Conservation (phyloP, 2,113 vertebrate genomes). For the Siniperca knerii region DNA sequence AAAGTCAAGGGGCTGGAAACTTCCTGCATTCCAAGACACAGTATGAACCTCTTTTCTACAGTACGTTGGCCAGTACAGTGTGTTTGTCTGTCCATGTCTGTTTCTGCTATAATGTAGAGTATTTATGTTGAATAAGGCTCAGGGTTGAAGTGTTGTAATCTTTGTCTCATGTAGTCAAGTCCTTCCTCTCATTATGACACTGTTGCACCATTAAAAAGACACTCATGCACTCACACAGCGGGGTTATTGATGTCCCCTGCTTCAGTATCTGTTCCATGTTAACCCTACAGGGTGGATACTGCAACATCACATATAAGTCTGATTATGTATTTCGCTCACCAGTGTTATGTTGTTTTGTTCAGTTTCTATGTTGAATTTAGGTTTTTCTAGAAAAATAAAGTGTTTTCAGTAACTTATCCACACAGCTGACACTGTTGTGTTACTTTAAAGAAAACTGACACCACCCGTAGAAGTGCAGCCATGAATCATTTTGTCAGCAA, state of each 20-base stretch:
- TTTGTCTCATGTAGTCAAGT: conserved; percentile 64
- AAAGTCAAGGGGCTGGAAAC: conserved; percentile 53
- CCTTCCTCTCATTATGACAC: conserved; percentile 59
- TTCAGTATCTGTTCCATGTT: conserved; percentile 29
- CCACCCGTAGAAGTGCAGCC: no score
- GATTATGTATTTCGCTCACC: conserved; percentile 53
- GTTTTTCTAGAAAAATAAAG: conserved; percentile 74
- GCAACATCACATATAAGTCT: conserved; percentile 40
- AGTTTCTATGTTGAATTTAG: conserved; percentile 48
- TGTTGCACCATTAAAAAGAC: conserved; percentile 52
- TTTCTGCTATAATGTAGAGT: conserved; percentile 63
- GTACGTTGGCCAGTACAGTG: conserved; percentile 54
- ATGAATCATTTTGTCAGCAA: background rate
- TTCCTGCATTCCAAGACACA: conserved; percentile 77
- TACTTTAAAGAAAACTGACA: background rate
- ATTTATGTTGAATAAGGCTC: conserved; percentile 80
- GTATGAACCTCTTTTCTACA: conserved; percentile 72
- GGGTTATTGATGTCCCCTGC: conserved; percentile 24
- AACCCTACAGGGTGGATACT: conserved; percentile 35
- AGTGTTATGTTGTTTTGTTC: conserved; percentile 61
- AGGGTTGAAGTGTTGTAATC: conserved; percentile 81
- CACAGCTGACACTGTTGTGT: conserved; percentile 1
- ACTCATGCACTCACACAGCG: conserved; percentile 41
- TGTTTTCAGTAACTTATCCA: conserved; percentile 57
- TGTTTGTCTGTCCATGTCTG: conserved; percentile 59